Percentiles rank a stretch among this genome's conserved stretches.
Conservation (phyloP, 2,888 invertebrate genomes). For the Amphimallon solstitiale region DNA sequence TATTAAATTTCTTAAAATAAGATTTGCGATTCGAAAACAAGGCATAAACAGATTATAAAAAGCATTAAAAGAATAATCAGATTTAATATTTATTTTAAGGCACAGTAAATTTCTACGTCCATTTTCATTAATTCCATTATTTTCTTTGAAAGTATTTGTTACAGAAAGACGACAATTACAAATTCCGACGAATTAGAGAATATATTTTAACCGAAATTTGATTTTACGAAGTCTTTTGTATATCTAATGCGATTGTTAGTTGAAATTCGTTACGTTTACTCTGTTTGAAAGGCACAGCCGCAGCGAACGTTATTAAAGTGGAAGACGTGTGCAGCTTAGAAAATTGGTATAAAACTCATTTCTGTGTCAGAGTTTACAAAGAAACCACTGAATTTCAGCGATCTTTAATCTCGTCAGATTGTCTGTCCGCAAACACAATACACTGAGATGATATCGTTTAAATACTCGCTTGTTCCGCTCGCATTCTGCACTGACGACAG, state of each 20-base stretch:
- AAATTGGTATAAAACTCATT: constrained; percentile 45
- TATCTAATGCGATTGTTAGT: constrained; percentile 32
- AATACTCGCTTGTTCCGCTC: constrained; percentile 46
- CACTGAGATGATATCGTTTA: constrained; percentile 50
- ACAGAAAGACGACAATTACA: constrained; percentile 7
- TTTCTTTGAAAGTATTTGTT: not conserved
- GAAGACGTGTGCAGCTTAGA: constrained; percentile 40
- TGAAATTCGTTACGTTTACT: constrained; percentile 35
- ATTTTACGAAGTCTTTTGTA: constrained; percentile 31
- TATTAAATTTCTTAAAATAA: too few relatives aligned
- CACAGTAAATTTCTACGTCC: too few relatives aligned
- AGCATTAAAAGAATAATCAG: too few relatives aligned
- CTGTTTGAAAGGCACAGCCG: constrained; percentile 30
- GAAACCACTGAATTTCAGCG: constrained; percentile 48
- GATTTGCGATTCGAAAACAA: too few relatives aligned
- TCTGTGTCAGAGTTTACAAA: constrained; percentile 45
- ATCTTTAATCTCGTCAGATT: constrained; percentile 54
- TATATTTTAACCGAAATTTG: constrained; percentile 28
- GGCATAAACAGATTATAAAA: too few relatives aligned
- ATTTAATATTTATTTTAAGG: too few relatives aligned
- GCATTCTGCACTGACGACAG: constrained; percentile 38
- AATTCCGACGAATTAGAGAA: constrained; percentile 10
- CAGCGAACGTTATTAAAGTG: constrained; percentile 37
- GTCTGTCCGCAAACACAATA: constrained; percentile 53
- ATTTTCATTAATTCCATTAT: constrained; percentile 7